Evolutionary conservation across 1,140 invertebrate species (phyloP), one percentile per base, ranked within the genome.

Genomic region (Metaphire vulgaris): DNA sequence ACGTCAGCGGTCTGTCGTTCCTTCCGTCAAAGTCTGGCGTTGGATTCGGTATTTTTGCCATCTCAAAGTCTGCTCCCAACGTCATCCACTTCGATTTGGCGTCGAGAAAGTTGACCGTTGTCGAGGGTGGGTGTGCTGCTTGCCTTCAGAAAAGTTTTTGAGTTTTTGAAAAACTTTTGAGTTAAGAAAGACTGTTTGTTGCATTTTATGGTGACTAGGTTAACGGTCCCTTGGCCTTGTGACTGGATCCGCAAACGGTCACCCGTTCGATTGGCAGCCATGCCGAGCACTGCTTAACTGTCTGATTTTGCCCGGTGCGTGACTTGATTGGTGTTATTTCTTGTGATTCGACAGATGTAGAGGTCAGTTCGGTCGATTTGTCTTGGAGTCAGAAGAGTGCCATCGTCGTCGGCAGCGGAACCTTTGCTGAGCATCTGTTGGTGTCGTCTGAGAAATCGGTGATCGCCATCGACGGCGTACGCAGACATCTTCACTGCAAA

Each of bases 101-200:
- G 21, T 91, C 91, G 80, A 92, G 92, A 89, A 92, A 92, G 89
- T 91, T 93, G 12, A 91, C 93, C 83, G 91, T 92, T 87, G 91
- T 93, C 77, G 81, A 82, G 82, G 83, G 85, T 85, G 80, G 78
- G 78, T 56, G 21, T 12, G 41, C 41, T 12, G 41, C 41, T 56
- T 6, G 6, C 6, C 41, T 12, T 56, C 41, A 12, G 6, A 6
- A 56, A 12, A 21, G 41, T 12, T 56, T 56, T 56, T 12, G 41
- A n/a, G 6, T 56, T 56, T 56, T 6, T 56, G 6, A 12, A 56
- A 12, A 21, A 12, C 6, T 56, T 56, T 56, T 56, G 41, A 6
- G 6, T 56, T 12, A 56, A 21, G 41, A 21, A 56, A 56, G 6
- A 6, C 6, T 56, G 21, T 12, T 56, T 56, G 41, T 56, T 56